Conservation (phyloP, 2,797 vertebrate species). For the Threskiornis aethiopicus region DNA sequence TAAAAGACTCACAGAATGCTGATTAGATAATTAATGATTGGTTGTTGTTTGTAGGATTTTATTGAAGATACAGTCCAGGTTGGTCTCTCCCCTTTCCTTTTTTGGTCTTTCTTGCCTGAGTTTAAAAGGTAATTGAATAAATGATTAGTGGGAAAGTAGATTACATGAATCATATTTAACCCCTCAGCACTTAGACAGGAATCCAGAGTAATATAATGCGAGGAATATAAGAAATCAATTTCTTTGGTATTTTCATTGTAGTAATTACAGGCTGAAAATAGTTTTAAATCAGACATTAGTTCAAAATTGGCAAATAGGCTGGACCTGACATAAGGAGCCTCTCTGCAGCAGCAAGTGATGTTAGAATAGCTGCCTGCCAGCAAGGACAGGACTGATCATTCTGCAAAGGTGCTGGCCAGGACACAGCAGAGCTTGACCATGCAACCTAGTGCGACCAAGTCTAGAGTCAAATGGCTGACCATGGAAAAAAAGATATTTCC, state of each 20-base stretch:
- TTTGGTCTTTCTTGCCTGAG: slow-evolving; percentile 25
- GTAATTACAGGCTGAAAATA: slow-evolving; percentile 55
- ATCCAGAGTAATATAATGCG: slow-evolving; percentile 12
- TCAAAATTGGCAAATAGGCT: slow-evolving; percentile 9
- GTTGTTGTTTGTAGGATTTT: slow-evolving; percentile 17
- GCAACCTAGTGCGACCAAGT: neutral
- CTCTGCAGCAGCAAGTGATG: neutral
- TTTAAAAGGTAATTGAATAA: slow-evolving; percentile 65
- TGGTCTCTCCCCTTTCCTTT: slow-evolving; percentile 17
- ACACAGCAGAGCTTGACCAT: neutral
- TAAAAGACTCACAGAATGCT: slow-evolving; percentile 36
- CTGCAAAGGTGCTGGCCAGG: neutral
- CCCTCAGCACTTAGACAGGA: slow-evolving; percentile 24
- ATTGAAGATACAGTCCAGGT: neutral
- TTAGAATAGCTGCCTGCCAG: neutral
- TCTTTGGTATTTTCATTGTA: slow-evolving; percentile 50
- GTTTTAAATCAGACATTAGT: slow-evolving; percentile 20
- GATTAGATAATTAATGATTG: slow-evolving; percentile 64
- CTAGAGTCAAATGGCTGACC: neutral
- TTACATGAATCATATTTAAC: slow-evolving; percentile 65
- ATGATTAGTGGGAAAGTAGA: slow-evolving; percentile 54
- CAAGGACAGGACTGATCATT: neutral
- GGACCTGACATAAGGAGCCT: neutral
- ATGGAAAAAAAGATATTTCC: neutral
- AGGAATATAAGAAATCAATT: slow-evolving; percentile 51